These are phyloP conservation scores for Brachylomia viminalis DNA, from an alignment of 2,888 invertebrate species.

Conservation along the genomic window DNA sequence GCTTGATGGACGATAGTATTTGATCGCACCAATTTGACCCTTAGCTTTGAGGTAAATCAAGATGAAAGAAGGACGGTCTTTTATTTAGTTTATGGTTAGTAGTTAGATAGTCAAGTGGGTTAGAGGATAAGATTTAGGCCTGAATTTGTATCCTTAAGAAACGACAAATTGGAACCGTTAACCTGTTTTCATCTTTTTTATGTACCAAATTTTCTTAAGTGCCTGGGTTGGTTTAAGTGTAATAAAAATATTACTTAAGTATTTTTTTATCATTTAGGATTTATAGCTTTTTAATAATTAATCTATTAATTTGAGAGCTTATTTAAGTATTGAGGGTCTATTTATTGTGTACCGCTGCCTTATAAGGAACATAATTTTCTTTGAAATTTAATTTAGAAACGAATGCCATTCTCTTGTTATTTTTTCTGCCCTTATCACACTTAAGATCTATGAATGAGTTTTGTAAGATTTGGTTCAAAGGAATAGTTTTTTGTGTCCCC, in stretches of 20 bases:
- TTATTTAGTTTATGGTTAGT: background rate
- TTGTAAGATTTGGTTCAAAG: background rate
- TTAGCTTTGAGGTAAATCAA: slow-evolving; percentile 21
- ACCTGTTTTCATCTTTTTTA: background rate
- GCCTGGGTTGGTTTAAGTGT: background rate
- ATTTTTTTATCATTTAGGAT: too few species aligned
- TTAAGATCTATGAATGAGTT: background rate
- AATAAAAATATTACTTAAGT: too few species aligned
- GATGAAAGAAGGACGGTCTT: background rate
- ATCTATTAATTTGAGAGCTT: too few species aligned
- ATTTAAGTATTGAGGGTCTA: too few species aligned
- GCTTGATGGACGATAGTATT: slow-evolving; percentile 44
- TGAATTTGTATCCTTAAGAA: background rate
- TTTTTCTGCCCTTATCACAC: background rate
- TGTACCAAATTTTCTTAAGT: background rate
- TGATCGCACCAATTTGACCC: slow-evolving; percentile 40
- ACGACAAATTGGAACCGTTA: background rate
- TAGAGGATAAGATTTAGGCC: too few species aligned
- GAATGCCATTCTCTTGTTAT: background rate
- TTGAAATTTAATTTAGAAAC: too few species aligned
- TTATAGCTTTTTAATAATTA: too few species aligned
- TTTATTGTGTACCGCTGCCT: too few species aligned
- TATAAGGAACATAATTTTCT: too few species aligned
- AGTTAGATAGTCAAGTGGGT: background rate
- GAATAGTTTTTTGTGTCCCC: background rate